These are phyloP conservation scores for Brachystomella parvula DNA, from an alignment of 1,140 invertebrate species.

Conservation along the genomic window DNA sequence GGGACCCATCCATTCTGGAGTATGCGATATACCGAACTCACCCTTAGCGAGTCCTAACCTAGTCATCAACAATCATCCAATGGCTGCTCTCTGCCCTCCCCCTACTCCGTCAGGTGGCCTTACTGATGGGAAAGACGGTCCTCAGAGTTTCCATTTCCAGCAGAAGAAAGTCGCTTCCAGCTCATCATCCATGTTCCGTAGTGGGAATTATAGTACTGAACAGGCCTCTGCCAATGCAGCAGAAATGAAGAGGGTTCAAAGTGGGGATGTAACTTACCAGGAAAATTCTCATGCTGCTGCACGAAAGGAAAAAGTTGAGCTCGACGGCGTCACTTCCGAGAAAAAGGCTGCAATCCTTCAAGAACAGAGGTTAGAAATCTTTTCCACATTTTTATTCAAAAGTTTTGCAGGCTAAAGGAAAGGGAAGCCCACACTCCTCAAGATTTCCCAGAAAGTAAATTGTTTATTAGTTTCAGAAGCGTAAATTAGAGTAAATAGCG, in stretches of 20 bases:
- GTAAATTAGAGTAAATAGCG: no score
- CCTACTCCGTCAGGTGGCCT: slow-evolving; percentile 23
- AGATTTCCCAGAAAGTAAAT: no score
- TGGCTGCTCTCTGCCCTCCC: slow-evolving; percentile 20
- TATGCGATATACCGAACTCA: not conserved
- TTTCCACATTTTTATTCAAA: no score
- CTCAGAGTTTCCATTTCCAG: slow-evolving; percentile 65
- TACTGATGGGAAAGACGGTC: slow-evolving; percentile 32
- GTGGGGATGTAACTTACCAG: slow-evolving; percentile 70
- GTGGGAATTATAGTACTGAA: slow-evolving; percentile 71
- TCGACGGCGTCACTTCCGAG: slow-evolving; percentile 66
- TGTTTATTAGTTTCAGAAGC: no score
- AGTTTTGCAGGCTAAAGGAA: no score
- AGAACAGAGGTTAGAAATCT: slow-evolving; percentile 42
- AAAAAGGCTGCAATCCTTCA: slow-evolving; percentile 63
- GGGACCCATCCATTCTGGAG: slow-evolving; percentile 15
- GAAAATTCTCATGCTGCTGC: slow-evolving; percentile 54
- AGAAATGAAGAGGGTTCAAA: slow-evolving; percentile 66
- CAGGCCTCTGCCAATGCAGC: slow-evolving; percentile 62
- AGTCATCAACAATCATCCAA: slow-evolving; percentile 38
- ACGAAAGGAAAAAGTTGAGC: slow-evolving; percentile 56
- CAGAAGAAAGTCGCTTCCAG: slow-evolving; percentile 68
- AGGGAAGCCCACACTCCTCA: no score
- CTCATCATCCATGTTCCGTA: slow-evolving; percentile 69
- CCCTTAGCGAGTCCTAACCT: slow-evolving; percentile 33